phyloP scores from a whole-genome alignment of 2,888 invertebrate species.

The Pristionchus mayeri region DNA sequence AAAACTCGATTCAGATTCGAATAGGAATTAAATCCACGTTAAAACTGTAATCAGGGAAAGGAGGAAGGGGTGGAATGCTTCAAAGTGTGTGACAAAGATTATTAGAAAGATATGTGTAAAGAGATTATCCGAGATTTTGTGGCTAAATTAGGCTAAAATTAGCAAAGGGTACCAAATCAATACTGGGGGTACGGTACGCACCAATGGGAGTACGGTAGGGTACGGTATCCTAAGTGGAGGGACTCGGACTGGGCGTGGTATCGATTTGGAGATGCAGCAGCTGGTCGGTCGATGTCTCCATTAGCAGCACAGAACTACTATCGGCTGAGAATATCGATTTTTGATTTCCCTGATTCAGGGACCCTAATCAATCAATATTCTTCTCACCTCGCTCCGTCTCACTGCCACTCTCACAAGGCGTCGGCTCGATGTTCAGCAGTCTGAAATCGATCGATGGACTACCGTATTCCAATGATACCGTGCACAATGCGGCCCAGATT shows the following conservation, averaged over 20 bases:
- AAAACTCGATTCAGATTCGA: background rate
- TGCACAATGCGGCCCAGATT: no score
- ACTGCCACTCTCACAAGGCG: slow-evolving; percentile 28
- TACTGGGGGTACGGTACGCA: background rate
- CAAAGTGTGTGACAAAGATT: background rate
- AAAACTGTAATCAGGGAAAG: slow-evolving; percentile 5
- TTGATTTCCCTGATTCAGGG: background rate
- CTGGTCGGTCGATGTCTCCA: slow-evolving; percentile 35
- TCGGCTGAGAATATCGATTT: slow-evolving; percentile 21
- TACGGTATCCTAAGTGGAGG: slow-evolving; percentile 9
- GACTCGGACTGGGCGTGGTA: slow-evolving; percentile 28
- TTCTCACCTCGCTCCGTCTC: slow-evolving; percentile 18
- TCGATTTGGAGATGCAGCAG: slow-evolving; percentile 34
- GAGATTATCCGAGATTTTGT: background rate
- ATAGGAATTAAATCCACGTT: background rate
- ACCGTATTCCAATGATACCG: background rate
- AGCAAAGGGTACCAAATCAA: background rate
- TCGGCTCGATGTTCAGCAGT: slow-evolving; percentile 40
- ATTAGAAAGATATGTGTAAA: background rate
- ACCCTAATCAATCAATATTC: background rate
- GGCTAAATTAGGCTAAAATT: background rate
- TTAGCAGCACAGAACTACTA: background rate
- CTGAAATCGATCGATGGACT: slow-evolving; percentile 7
- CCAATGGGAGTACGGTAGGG: no score
- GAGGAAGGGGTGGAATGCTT: slow-evolving; percentile 14